Conservation (phyloP, 2,888 invertebrate genomes). For the Limulus polyphemus region DNA sequence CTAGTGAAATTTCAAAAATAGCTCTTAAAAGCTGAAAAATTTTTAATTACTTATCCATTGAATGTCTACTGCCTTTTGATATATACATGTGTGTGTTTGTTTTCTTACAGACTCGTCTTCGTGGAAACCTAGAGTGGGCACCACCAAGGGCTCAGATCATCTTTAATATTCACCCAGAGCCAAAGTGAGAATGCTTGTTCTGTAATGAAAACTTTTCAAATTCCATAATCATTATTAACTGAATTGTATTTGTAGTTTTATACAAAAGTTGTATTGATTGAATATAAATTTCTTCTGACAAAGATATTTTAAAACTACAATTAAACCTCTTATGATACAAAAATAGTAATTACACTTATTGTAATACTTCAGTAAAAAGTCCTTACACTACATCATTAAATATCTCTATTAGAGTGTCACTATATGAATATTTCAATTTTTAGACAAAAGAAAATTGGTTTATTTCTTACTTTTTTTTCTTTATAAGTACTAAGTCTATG, state of each 20-base stretch:
- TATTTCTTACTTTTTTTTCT: not conserved
- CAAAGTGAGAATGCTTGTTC: slow-evolving; percentile 45
- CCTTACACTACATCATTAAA: not conserved
- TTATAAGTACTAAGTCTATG: not conserved
- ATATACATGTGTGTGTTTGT: no score
- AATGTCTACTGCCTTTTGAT: no score
- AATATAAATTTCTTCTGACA: no score
- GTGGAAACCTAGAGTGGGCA: slow-evolving; percentile 70
- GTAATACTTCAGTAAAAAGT: not conserved
- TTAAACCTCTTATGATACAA: no score
- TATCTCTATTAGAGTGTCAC: not conserved
- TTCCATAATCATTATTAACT: not conserved
- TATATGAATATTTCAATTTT: not conserved
- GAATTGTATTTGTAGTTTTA: no score
- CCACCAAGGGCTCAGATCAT: slow-evolving; percentile 72
- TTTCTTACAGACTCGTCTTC: slow-evolving; percentile 41
- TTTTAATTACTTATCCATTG: no score
- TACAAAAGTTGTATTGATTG: no score
- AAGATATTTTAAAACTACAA: no score
- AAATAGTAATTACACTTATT: no score
- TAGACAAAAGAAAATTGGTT: not conserved
- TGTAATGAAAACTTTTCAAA: not conserved
- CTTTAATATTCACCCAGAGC: slow-evolving; percentile 56
- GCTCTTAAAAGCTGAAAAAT: no score
- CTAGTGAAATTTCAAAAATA: no score